Percentiles rank a stretch among this genome's conserved stretches.
These are phyloP conservation scores for Zaprionus taronus DNA, from an alignment of 1,140 invertebrate species.

Conservation along the genomic window DNA sequence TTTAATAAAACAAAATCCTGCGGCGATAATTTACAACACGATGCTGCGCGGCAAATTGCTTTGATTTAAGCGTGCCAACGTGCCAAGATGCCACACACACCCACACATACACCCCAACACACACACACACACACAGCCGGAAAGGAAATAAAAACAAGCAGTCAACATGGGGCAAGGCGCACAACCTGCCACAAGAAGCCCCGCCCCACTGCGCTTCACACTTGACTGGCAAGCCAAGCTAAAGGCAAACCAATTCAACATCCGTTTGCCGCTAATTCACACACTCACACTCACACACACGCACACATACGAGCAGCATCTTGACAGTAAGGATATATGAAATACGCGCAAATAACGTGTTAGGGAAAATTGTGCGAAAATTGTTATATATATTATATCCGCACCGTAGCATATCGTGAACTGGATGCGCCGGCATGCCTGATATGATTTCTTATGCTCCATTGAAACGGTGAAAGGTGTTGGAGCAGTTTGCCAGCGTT, in stretches of 20 bases:
- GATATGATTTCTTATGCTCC: slow-evolving; percentile 81
- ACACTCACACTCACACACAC: slow-evolving; percentile 55
- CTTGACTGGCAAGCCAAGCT: slow-evolving; percentile 72
- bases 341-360: slow-evolving; percentile 82
- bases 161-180: slow-evolving; percentile 66
- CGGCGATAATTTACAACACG: slow-evolving; percentile 80
- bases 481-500: slow-evolving; percentile 55
- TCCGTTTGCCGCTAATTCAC: slow-evolving; percentile 82
- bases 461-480: slow-evolving; percentile 73
- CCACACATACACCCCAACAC: slow-evolving; percentile 35
- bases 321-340: slow-evolving; percentile 71
- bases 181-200: slow-evolving; percentile 68
- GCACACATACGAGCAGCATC: slow-evolving; percentile 39
- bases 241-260: slow-evolving; percentile 82
- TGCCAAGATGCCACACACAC: slow-evolving; percentile 56
- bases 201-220: slow-evolving; percentile 43
- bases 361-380: slow-evolving; percentile 80
- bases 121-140: slow-evolving; percentile 28
- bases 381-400: slow-evolving; percentile 83
- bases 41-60: slow-evolving; percentile 78
- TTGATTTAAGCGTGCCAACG: slow-evolving; percentile 82
- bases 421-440: slow-evolving; percentile 50
- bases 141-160: slow-evolving; percentile 80
- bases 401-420: slow-evolving; percentile 46
- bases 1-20: slow-evolving; percentile 83